Conservation (phyloP, 2,113 vertebrate genomes). For the Halichoerus grypus region DNA sequence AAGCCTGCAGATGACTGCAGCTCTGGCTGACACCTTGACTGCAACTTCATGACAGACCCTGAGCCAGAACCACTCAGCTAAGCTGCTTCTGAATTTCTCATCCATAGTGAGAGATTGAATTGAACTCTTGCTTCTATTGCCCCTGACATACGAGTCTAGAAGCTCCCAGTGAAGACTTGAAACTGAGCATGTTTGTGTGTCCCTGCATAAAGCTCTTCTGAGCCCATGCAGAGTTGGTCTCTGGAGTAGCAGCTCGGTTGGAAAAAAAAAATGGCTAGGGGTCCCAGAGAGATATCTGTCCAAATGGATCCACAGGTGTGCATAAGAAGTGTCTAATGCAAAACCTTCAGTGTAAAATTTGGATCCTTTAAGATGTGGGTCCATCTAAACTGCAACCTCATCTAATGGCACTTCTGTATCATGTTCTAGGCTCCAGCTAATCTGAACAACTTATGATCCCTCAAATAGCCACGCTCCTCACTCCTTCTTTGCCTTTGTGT, state of each 20-base stretch:
- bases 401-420: not conserved
- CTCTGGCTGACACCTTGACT: not conserved
- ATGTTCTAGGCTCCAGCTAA: not conserved
- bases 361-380: not conserved
- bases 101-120: not conserved
- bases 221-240: not conserved
- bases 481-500: not conserved
- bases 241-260: not conserved
- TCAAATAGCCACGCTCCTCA: not conserved
- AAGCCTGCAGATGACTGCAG: not conserved
- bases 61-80: not conserved
- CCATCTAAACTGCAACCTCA: not conserved
- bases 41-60: not conserved
- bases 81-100: not conserved
- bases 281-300: not conserved
- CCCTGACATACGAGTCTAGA: not conserved
- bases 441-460: not conserved
- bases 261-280: not conserved
- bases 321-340: not conserved
- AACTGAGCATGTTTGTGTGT: not conserved
- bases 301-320: not conserved
- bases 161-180: not conserved
- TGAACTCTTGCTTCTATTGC: accelerated
- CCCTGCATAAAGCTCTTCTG: not conserved
- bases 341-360: not conserved